Base-by-base conservation (phyloP, 92 coral and sea anemone species). In the Heliopora coerulea region DNA sequence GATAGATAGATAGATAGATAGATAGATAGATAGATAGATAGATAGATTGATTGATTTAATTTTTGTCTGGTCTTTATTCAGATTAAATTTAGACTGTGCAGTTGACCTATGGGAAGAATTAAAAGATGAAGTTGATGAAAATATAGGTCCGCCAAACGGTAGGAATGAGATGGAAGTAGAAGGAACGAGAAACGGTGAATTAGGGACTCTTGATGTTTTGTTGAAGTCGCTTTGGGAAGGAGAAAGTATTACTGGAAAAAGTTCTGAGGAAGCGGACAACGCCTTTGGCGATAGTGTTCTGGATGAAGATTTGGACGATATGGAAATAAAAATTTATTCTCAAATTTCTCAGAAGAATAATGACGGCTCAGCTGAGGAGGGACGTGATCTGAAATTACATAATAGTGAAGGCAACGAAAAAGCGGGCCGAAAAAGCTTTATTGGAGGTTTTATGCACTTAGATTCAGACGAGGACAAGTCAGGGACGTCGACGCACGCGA, bases 21-120 rank as follows among this genome's bases (percentile, higher is more conserved):
- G 42, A 37, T 37, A 4, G 42, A 37, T 37, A 4, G 42, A 37
- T 37, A 4, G 42, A 37, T 37, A 4, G 42, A 37, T 37, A 4
- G 42, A 37, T 37, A 5, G 42, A 37, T 37, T 37, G 42, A 12
- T 37, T 37, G 42, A 37, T 37, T 37, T 37, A 37, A 5, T 4
- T 37, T 46, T 46, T 46, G 2, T n/a, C 15, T 46, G 52, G 10
- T 46, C 15, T 46, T 46, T 46, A 15, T 46, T 46, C 52, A 46
- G 52, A 46, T 46, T 46, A 46, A 46, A 46, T 15, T 46, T 46
- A n/a, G 15, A 46, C 41, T 56, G 42, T 27, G 78, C 82, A 19
- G 87, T 90, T 63, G 79, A 89, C 37, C 84, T 88, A 93, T 91
- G 48, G 37, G 44, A 76, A 34, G 65, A 86, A 18, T 80, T 89